phyloP scores from a whole-genome alignment of 64 coral and sea anemone genomes.

The Catalaphyllia jardinei region DNA sequence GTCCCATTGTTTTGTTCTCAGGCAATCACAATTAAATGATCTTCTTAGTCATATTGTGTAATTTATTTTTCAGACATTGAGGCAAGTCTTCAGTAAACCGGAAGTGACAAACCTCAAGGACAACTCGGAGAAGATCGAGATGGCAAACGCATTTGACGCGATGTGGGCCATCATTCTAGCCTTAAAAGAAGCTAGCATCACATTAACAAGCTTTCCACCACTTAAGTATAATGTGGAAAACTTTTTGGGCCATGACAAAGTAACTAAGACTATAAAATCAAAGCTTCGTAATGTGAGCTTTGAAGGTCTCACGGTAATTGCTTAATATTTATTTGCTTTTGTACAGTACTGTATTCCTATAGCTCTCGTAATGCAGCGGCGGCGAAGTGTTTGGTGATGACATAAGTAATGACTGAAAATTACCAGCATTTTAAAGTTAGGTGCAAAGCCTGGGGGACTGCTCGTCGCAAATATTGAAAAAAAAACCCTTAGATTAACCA shows the following conservation, averaged over 20 bases:
- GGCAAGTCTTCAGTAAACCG: neutral
- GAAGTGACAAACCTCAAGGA: neutral
- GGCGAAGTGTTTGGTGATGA: too few relatives aligned
- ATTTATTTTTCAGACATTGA: neutral
- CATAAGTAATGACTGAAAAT: too few relatives aligned
- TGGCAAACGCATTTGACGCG: constrained; percentile 11
- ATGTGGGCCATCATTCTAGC: constrained; percentile 40
- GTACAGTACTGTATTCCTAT: too few relatives aligned
- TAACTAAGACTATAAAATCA: neutral
- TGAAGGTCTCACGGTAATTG: constrained; percentile 4
- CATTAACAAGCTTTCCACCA: neutral
- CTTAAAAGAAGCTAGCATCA: neutral
- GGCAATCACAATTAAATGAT: too few relatives aligned
- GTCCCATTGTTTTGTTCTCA: neutral
- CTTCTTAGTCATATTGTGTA: neutral
- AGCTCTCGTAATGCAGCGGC: too few relatives aligned
- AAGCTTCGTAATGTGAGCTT: constrained; percentile 20
- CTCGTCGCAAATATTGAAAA: too few relatives aligned
- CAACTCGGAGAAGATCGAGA: neutral
- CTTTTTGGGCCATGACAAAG: fast-evolving
- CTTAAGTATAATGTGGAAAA: neutral
- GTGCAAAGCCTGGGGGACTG: too few relatives aligned
- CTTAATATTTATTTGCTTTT: neutral
- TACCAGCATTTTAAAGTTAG: too few relatives aligned
- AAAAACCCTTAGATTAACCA: too few relatives aligned